Percentiles rank a stretch among this genome's conserved stretches.
Conservation (phyloP, 2,888 invertebrate species). For the Ichneumoninae sp. region DNA sequence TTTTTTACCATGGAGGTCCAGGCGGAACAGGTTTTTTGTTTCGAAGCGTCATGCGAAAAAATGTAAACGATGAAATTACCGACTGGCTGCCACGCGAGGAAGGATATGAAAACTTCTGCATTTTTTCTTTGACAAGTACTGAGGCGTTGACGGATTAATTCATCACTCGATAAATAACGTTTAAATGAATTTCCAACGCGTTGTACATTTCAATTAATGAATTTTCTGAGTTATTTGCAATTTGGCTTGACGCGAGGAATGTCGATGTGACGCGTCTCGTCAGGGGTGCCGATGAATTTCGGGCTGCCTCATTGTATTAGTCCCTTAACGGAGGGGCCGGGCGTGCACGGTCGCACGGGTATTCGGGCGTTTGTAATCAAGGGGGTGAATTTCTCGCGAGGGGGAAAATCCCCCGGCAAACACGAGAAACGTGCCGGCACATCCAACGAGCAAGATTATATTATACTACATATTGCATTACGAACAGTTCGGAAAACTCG, state of each 20-base stretch:
- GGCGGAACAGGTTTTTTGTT: too few relatives aligned
- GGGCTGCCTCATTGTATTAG: conserved; percentile 8
- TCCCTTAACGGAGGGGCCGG: conserved; percentile 1
- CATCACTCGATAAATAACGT: not conserved
- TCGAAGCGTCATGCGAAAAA: too few relatives aligned
- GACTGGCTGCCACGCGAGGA: too few relatives aligned
- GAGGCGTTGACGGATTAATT: not conserved
- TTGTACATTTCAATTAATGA: not conserved
- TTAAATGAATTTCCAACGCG: not conserved
- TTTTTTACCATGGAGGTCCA: too few relatives aligned
- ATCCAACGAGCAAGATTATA: conserved; percentile 46
- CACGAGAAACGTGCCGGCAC: conserved; percentile 47
- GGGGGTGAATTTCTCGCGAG: conserved; percentile 11
- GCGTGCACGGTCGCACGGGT: conserved; percentile 4
- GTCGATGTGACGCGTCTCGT: conserved; percentile 7
- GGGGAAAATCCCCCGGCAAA: conserved; percentile 14
- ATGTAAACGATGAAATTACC: too few relatives aligned
- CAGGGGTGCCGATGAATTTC: conserved; percentile 14
- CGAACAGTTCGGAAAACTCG: conserved; percentile 40
- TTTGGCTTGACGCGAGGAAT: conserved; percentile 2
- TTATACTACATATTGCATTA: conserved; percentile 13
- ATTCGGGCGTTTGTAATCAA: conserved; percentile 38
- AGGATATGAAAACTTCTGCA: not conserved
- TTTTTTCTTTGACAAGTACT: not conserved
- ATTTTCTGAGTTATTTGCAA: not conserved